Base-by-base conservation (phyloP, 2,888 invertebrate species). In the Tholera decimalis region DNA sequence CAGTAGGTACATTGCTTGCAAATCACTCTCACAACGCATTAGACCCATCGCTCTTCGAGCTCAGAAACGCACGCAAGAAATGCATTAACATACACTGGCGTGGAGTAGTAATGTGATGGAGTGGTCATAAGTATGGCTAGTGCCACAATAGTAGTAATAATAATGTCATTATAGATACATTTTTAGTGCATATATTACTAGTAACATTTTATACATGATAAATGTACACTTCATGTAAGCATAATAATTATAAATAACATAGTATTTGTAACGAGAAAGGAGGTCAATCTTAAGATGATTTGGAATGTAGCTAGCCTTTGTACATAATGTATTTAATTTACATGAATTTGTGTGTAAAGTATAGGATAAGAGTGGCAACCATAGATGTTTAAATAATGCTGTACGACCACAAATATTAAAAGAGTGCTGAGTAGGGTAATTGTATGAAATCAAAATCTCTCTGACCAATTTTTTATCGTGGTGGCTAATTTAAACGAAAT, bases 1-100 rank as follows among this genome's bases (percentile, higher is more conserved):
- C 53, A 50, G 56, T 50, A 59, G 55, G 61, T 46, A 62, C 50
- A 58, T 43, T 65, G 58, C 51, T 69, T 62, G 80, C 67, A 74
- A 78, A 79, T 79, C 81, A 79, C 71, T 79, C 65, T 61, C 59
- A 24, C 66, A 74, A 74, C 64, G 62, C 74, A 80, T 77, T 79
- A 77, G 67, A 51, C 30, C 65, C 55, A 77, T 59, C 73, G 59
- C 61, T 64, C 80, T 35, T 67, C 67, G 60, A 57, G 65, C 67
- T 69, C 58, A 62, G 66, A 77, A 51, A 67, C 78, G 77, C 91
- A 91, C 89, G 91, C 91, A 84, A 91, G 80, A 84, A 86, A 85
- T 85, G 85, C 90, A 90, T 91, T 91, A 91, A 84, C 87, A 85
- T 83, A 85, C 71, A 59, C 26, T 37, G 18, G 20, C 59, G 65